Conservation (phyloP, 2,113 vertebrate genomes). For the Leptobrachium ailaonicum region DNA sequence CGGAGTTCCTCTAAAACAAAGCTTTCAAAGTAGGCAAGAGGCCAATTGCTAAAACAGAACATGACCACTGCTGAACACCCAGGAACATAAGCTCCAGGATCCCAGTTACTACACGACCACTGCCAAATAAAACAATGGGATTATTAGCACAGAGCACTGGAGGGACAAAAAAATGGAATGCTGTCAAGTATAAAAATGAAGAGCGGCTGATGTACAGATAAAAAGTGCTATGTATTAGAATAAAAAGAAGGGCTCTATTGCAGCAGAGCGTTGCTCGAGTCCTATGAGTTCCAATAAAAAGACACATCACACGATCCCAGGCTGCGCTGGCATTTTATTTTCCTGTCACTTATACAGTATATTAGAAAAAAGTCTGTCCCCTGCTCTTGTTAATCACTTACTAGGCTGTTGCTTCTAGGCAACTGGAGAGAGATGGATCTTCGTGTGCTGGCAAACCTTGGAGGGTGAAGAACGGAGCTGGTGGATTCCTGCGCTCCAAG, state of each 20-base stretch:
- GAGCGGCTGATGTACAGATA: not conserved
- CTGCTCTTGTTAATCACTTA: constrained; percentile 56
- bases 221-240: not conserved
- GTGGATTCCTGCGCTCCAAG: constrained; percentile 56
- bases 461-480: constrained; percentile 67
- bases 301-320: too few relatives aligned
- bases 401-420: constrained; percentile 66
- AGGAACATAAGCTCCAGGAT: not conserved
- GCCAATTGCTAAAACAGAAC: constrained; percentile 30
- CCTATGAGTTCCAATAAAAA: too few relatives aligned
- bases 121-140: not conserved
- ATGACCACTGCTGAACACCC: not conserved
- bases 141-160: not conserved
- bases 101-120: not conserved
- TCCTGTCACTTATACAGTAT: not conserved
- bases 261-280: too few relatives aligned
- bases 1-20: not conserved
- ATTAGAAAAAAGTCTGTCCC: not conserved
- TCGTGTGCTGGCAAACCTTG: constrained; percentile 72
- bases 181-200: not conserved
- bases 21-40: not conserved
- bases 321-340: too few relatives aligned
- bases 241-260: not conserved
- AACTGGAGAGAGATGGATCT: constrained; percentile 67
- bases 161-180: not conserved